These are phyloP conservation scores for Oreochromis tanganicae DNA, from an alignment of 2,113 vertebrate genomes.

Conservation along the genomic window DNA sequence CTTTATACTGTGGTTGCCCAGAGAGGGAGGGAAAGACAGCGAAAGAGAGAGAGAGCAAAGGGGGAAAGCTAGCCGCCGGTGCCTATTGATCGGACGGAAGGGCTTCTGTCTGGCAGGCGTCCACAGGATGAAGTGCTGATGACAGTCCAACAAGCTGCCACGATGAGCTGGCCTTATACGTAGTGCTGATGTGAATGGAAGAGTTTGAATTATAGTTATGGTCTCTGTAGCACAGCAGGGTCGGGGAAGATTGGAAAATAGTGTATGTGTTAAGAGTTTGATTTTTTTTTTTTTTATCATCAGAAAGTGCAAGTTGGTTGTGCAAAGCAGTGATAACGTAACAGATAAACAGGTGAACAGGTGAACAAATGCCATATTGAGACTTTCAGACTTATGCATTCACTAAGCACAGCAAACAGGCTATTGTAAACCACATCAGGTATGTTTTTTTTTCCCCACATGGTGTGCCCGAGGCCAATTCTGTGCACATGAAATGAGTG, in stretches of 20 bases:
- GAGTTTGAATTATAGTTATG: conserved; percentile 40
- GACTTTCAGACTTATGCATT: background rate
- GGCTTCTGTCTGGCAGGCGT: conserved; percentile 52
- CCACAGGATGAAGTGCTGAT: conserved; percentile 69
- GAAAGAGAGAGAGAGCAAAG: conserved; percentile 19
- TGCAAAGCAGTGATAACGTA: background rate
- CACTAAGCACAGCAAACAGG: background rate
- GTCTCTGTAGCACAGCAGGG: background rate
- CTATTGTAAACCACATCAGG: background rate
- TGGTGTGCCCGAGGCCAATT: background rate
- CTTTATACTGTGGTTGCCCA: conserved; percentile 41
- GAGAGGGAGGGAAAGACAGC: conserved; percentile 1
- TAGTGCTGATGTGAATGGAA: conserved; percentile 40
- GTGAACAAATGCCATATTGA: background rate
- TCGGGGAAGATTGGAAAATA: conserved; percentile 7
- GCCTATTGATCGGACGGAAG: conserved; percentile 60
- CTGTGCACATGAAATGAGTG: background rate
- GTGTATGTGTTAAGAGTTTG: background rate
- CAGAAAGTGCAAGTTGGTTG: background rate
- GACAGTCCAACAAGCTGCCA: conserved; percentile 56
- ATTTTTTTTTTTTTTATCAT: background rate
- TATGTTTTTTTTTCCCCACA: too few species aligned
- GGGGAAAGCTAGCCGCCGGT: conserved; percentile 59
- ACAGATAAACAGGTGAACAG: background rate
- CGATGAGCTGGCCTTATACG: conserved; percentile 47